A percentile compares a stretch with the other conserved stretches of the same genome.
Evolutionary conservation across 2,797 vertebrate genomes (phyloP).

Genomic region (Myotis pilosus): DNA sequence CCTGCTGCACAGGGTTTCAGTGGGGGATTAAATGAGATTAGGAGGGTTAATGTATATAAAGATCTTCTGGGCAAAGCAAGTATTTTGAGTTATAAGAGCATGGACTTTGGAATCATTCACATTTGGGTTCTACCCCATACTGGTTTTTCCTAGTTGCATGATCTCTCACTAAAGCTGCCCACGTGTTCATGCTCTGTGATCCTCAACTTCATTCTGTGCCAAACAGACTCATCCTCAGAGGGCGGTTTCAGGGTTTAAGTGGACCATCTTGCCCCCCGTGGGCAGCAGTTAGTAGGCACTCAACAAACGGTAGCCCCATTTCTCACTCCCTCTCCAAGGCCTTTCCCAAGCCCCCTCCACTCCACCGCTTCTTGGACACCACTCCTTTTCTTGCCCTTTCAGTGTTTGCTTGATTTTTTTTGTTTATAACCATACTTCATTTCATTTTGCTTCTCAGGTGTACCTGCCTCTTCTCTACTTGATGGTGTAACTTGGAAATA

Average conservation of each 20-base stretch:
- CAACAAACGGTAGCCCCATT: not conserved
- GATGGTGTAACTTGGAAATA: not conserved
- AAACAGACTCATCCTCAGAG: not conserved
- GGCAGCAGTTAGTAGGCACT: not conserved
- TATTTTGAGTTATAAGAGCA: not conserved
- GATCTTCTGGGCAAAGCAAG: not conserved
- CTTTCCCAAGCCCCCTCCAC: not conserved
- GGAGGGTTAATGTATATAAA: not conserved
- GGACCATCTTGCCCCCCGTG: not conserved
- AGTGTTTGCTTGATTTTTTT: not conserved
- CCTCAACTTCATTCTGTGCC: not conserved
- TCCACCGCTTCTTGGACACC: not conserved
- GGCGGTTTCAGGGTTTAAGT: not conserved
- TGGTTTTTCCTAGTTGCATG: not conserved
- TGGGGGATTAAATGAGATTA: not conserved
- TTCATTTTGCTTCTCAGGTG: not conserved
- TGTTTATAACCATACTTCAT: not conserved
- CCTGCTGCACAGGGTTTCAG: not conserved
- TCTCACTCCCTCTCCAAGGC: not conserved
- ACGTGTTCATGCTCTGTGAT: not conserved
- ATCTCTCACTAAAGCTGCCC: not conserved
- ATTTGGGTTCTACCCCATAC: not conserved
- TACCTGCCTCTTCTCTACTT: not conserved
- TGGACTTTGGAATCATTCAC: not conserved
- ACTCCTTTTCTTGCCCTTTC: not conserved